These are phyloP conservation scores for Drosophila differens DNA, from an alignment of 2,888 invertebrate genomes.

Conservation along the genomic window DNA sequence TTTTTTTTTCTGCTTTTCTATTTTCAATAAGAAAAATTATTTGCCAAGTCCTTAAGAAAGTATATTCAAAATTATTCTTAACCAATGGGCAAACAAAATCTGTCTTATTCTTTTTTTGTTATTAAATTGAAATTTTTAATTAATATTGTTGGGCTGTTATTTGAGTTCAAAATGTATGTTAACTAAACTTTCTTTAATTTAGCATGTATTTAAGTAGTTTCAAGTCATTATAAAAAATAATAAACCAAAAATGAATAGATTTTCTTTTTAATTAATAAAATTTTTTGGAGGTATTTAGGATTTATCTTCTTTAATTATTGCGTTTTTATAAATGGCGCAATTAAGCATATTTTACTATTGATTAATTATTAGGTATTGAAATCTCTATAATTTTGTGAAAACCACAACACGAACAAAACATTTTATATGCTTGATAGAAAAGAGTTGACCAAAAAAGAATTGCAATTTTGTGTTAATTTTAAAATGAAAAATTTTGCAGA, in stretches of 20 bases:
- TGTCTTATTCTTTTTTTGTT: not conserved
- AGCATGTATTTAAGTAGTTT: not conserved
- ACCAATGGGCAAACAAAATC: not conserved
- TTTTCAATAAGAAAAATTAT: constrained; percentile 3
- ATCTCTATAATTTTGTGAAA: not conserved
- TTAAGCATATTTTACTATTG: not conserved
- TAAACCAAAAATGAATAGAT: not conserved
- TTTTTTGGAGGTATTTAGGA: not conserved
- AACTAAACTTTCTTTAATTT: constrained; percentile 3
- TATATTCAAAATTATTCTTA: not conserved
- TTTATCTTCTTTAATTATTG: not conserved
- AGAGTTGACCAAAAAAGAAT: not conserved
- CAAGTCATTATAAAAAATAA: not conserved
- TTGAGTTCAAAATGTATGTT: no score
- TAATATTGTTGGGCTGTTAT: no score
- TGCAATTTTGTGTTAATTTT: not conserved
- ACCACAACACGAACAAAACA: not conserved
- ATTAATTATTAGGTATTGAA: not conserved
- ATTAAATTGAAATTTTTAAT: not conserved
- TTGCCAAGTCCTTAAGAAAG: not conserved
- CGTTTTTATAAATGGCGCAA: not conserved
- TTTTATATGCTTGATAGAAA: not conserved
- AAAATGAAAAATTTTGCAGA: not conserved
- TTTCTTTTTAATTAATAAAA: no score
- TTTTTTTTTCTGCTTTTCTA: not conserved